Conservation (phyloP, 1,140 invertebrate species). For the Ceratitis capitata region DNA sequence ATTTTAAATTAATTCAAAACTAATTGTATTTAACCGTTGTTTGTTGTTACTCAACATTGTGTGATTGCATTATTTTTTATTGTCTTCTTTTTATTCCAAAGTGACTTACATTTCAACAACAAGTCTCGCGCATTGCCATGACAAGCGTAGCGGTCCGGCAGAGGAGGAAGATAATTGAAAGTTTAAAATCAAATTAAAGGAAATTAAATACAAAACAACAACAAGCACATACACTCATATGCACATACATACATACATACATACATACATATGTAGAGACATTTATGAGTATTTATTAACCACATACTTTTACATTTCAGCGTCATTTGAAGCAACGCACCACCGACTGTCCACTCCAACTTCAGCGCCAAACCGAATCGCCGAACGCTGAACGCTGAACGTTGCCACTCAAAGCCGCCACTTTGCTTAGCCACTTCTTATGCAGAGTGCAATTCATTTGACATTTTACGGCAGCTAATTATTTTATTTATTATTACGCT, state of each 20-base stretch:
- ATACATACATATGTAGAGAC: background rate
- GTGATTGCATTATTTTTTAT: background rate
- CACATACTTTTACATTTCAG: background rate
- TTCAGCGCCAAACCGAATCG: background rate
- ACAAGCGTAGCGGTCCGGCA: background rate
- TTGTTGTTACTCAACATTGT: background rate
- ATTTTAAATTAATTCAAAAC: background rate
- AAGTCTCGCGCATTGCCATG: background rate
- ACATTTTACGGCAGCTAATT: constrained; percentile 33
- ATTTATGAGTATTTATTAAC: background rate
- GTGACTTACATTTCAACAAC: background rate
- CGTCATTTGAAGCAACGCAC: background rate
- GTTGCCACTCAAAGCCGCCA: background rate
- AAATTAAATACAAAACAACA: constrained; percentile 18
- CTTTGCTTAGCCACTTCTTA: background rate
- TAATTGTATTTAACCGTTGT: background rate
- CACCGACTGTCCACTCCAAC: background rate
- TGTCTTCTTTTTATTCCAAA: background rate
- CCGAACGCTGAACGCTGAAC: background rate
- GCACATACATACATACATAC: background rate
- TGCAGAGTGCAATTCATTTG: constrained; percentile 24
- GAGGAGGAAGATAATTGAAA: constrained; percentile 24
- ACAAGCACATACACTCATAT: background rate
- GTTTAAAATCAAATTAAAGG: constrained; percentile 35
- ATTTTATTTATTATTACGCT: constrained; percentile 36